Percentiles rank a stretch among this genome's conserved stretches.
phyloP scores from a whole-genome alignment of 2,113 vertebrate species.

The Hystrix cristata region DNA sequence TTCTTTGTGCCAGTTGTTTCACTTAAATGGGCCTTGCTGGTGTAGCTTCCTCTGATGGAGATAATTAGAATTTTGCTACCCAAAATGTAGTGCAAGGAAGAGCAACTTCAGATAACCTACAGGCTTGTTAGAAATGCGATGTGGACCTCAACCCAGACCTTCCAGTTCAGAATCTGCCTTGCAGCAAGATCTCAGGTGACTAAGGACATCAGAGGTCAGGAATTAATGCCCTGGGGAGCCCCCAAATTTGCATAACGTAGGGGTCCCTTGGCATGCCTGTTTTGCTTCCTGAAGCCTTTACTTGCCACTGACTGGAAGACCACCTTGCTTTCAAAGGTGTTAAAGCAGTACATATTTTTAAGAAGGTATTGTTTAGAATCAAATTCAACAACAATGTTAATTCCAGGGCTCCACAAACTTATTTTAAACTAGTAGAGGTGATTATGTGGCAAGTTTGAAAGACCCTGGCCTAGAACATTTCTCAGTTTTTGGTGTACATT shows the following conservation, averaged over 20 bases:
- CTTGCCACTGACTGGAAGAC: not conserved
- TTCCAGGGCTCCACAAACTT: conserved; percentile 1
- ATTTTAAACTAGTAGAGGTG: not conserved
- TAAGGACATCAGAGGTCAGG: not conserved
- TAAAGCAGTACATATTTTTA: not conserved
- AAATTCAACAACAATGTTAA: not conserved
- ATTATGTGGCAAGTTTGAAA: conserved; percentile 15
- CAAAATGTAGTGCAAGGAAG: not conserved
- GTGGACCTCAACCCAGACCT: not conserved
- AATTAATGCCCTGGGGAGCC: not conserved
- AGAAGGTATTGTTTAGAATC: conserved; percentile 24
- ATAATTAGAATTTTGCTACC: not conserved
- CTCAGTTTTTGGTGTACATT: not conserved
- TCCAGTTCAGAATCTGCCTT: not conserved
- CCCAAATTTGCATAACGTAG: not conserved
- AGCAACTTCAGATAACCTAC: not conserved
- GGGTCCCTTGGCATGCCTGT: not conserved
- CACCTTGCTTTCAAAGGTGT: conserved; percentile 14
- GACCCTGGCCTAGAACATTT: not conserved
- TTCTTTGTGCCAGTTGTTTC: not conserved
- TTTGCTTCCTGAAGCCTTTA: conserved; percentile 14
- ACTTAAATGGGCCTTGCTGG: not conserved
- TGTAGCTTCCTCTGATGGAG: not conserved
- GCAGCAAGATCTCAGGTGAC: not conserved
- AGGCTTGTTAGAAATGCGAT: not conserved